A percentile compares a stretch with the other conserved stretches of the same genome.
These are phyloP conservation scores for Acropora yongei DNA, from an alignment of 64 coral and sea anemone genomes.

Conservation along the genomic window DNA sequence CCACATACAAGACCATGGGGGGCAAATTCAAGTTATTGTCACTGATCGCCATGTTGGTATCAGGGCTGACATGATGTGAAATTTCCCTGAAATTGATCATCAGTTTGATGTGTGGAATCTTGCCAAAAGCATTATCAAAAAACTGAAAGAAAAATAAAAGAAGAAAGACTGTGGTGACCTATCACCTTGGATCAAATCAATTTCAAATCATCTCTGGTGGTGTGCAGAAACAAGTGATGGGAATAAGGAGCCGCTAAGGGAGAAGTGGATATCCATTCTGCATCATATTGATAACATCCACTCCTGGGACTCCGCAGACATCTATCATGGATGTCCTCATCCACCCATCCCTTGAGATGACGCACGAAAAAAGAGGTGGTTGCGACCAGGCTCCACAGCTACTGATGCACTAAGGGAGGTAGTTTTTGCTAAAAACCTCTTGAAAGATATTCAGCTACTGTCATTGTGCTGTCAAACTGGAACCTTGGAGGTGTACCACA, in stretches of 20 bases:
- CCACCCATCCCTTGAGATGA: neutral
- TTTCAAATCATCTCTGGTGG: neutral
- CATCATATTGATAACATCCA: slow-evolving; percentile 5
- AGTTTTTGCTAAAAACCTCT: slow-evolving; percentile 11
- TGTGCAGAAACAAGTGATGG: slow-evolving; percentile 50
- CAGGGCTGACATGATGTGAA: neutral
- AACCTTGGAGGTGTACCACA: no score
- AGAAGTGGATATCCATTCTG: slow-evolving; percentile 34
- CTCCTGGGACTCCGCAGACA: neutral
- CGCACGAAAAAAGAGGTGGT: neutral
- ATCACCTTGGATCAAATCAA: neutral
- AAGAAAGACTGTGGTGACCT: neutral
- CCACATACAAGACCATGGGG: neutral
- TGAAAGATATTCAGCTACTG: slow-evolving; percentile 26
- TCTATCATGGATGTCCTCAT: slow-evolving; percentile 37
- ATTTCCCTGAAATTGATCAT: neutral
- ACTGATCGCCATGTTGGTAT: neutral
- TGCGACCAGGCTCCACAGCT: neutral
- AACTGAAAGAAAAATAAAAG: neutral
- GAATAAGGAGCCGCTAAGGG: slow-evolving; percentile 29
- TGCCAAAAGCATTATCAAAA: slow-evolving; percentile 9
- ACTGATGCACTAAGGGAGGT: slow-evolving; percentile 23
- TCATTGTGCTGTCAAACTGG: neutral
- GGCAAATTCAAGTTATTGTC: no score
- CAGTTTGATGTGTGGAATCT: neutral